A percentile compares a stretch with the other conserved stretches of the same genome.
Evolutionary conservation across 2,113 vertebrate species (phyloP).

Genomic region (Genyomyrus donnyi): DNA sequence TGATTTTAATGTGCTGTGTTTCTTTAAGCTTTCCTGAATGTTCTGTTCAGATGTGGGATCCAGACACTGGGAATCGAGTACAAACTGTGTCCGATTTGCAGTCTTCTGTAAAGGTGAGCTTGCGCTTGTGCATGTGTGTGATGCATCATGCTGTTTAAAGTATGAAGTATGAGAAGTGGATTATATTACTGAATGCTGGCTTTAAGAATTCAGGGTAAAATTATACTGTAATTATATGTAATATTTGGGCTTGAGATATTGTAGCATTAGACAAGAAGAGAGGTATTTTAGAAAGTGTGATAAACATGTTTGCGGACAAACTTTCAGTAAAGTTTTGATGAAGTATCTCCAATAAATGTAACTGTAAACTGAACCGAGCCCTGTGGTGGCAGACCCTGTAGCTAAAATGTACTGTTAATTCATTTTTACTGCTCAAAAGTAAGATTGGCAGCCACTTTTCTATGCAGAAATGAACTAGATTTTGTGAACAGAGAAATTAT

Average conservation of each 20-base stretch:
- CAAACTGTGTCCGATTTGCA: conserved; percentile 79
- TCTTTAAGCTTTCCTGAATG: conserved; percentile 49
- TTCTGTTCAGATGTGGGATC: conserved; percentile 76
- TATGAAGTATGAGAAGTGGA: background rate
- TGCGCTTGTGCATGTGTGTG: background rate
- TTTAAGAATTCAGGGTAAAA: background rate
- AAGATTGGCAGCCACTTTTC: background rate
- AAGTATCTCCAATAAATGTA: background rate
- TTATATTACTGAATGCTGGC: background rate
- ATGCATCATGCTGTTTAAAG: background rate
- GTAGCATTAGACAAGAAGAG: background rate
- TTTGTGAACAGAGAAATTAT: background rate
- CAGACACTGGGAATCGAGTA: conserved; percentile 69
- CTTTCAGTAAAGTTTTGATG: background rate
- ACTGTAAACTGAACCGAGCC: background rate
- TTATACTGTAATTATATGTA: background rate
- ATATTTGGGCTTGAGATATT: background rate
- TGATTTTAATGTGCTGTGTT: background rate
- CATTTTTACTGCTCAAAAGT: background rate
- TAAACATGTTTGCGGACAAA: background rate
- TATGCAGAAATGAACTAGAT: background rate
- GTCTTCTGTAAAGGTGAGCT: conserved; percentile 87
- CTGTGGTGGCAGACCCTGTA: background rate
- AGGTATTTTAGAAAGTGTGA: background rate
- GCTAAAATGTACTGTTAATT: background rate